Evolutionary conservation across 2,888 invertebrate genomes (phyloP), one percentile per base, ranked within the genome.

Genomic region (Balanococcus diminutus): DNA sequence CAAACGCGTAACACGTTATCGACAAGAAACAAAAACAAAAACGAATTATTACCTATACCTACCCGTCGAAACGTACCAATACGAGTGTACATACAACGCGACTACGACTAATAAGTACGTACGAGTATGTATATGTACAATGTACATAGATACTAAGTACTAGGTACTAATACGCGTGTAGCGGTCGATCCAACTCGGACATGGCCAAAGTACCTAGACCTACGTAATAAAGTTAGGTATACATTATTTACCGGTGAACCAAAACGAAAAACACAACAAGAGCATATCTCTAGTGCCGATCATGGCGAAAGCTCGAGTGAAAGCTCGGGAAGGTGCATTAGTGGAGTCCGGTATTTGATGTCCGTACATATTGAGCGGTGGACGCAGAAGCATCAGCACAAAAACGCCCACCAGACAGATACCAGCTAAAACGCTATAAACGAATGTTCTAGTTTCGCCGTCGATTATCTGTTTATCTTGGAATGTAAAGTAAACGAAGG

Each of bases 401-500:
- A 95, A 46, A 25, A 89, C 87, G 88, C 90, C 79, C 89, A 90
- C 84, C 92, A 90, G 2, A 90, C 91, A 79, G 14, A 90, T 88
- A 0, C 91, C 93, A 0, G 93, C 93, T 83, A 99, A 91, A 0
- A 95, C 96, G 85, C 93, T 93, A 90, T 97, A 97, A 6, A 98
- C 95, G 1, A 95, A 90, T 81, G 92, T 93, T 28, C 98, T 92
- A 0, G 95, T 95, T 11, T 91, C 91, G 82, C 91, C 89, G 87
- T 95, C 94, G 61, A 98, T 96, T 85, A 92, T 92, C 6, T 39
- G n/a, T 89, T 94, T 93, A 83, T 95, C 95, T 91, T 94, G 94
- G 91, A 99, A 98, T n/a, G n/a, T n/a, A n/a, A 96, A 95, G 91
- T 94, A 98, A 31, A 98, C 97, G 91, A 98, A 98, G 39, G 98